These are phyloP conservation scores for Drosophila mettleri DNA, from an alignment of 2,888 invertebrate species.

Conservation along the genomic window DNA sequence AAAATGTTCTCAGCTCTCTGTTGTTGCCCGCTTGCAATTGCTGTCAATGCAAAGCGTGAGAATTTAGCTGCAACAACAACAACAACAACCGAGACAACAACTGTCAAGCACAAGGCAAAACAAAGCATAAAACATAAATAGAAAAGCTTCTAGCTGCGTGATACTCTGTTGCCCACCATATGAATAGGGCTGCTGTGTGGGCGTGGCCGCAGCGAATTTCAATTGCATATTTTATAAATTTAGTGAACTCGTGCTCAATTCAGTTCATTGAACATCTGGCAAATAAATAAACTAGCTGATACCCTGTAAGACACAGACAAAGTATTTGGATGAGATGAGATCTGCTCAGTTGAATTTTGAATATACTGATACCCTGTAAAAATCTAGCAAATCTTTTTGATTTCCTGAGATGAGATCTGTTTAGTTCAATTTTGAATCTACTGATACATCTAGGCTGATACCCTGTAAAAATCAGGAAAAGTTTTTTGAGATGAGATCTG, in stretches of 20 bases:
- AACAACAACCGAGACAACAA: constrained; percentile 27
- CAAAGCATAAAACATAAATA: background rate
- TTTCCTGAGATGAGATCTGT: too few species aligned
- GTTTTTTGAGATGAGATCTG: too few species aligned
- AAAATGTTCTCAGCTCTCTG: constrained; percentile 67
- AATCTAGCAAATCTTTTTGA: too few species aligned
- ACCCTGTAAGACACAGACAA: too few species aligned
- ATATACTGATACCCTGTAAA: too few species aligned
- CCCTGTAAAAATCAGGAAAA: too few species aligned
- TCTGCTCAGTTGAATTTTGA: too few species aligned
- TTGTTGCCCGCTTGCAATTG: constrained; percentile 41
- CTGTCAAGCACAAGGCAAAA: constrained; percentile 32
- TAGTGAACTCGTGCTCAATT: background rate
- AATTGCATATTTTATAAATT: background rate
- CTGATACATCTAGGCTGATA: too few species aligned
- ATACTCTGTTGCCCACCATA: constrained; percentile 12
- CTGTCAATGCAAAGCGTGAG: constrained; percentile 77
- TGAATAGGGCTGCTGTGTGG: constrained; percentile 8
- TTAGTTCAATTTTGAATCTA: too few species aligned
- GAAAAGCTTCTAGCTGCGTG: constrained; percentile 4
- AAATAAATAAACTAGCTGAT: too few species aligned
- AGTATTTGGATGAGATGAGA: too few species aligned
- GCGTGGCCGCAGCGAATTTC: constrained; percentile 4
- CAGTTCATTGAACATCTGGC: background rate
- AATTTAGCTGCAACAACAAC: constrained; percentile 46